These are phyloP conservation scores for Helicolenus hilgendorfi DNA, from an alignment of 2,797 vertebrate genomes.

Conservation along the genomic window DNA sequence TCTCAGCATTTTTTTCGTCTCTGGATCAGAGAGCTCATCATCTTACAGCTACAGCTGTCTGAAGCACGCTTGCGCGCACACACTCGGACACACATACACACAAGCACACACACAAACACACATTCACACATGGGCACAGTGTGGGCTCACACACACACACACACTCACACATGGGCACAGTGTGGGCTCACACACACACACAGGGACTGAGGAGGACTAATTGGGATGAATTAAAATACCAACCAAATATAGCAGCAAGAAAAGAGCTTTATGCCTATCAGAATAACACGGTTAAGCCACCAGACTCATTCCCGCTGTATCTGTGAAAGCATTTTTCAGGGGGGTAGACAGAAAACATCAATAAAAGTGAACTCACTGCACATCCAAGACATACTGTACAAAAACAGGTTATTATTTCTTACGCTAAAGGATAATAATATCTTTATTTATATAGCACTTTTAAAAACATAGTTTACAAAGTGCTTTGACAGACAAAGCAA, in stretches of 20 bases:
- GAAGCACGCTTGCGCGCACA: constrained; percentile 14
- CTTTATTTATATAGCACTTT: background rate
- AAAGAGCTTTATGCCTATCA: constrained; percentile 28
- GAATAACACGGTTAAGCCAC: constrained; percentile 15
- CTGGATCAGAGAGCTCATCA: constrained; percentile 80
- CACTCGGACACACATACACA: background rate
- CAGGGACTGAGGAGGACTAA: constrained; percentile 53
- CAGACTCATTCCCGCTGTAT: constrained; percentile 11
- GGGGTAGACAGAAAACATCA: constrained; percentile 17
- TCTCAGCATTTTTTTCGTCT: constrained; percentile 68
- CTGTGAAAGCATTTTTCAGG: constrained; percentile 26
- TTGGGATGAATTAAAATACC: constrained; percentile 64
- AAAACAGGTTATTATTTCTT: background rate
- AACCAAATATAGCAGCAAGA: constrained; percentile 23
- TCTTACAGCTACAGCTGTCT: constrained; percentile 75
- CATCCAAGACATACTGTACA: background rate
- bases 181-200: constrained; percentile 5
- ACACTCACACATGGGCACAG: constrained; percentile 36
- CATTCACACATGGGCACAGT: constrained; percentile 38
- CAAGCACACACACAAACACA: background rate
- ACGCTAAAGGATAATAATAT: background rate
- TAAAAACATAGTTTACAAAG: background rate
- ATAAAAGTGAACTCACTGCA: background rate
- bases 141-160: background rate
- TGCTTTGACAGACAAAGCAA: background rate